Evolutionary conservation across 2,888 invertebrate species (phyloP).

Genomic region (Pelosia muscerda): DNA sequence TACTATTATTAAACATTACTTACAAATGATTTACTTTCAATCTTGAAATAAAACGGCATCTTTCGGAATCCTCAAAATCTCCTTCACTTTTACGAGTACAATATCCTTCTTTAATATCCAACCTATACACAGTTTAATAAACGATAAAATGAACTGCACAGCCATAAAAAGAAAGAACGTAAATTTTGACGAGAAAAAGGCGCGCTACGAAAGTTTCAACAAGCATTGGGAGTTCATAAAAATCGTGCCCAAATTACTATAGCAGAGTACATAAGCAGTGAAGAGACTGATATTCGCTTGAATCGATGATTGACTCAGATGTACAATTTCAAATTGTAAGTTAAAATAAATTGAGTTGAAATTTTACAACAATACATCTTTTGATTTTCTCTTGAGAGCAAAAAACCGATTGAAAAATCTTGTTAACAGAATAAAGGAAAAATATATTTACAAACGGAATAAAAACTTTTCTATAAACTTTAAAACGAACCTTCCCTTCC

Average conservation of each 20-base stretch:
- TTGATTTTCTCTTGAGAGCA: not conserved
- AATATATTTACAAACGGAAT: not conserved
- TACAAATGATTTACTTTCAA: slow-evolving; percentile 45
- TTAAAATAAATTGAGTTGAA: not conserved
- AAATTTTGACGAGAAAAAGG: slow-evolving; percentile 72
- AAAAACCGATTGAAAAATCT: not conserved
- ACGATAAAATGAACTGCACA: slow-evolving; percentile 74
- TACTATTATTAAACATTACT: slow-evolving; percentile 45
- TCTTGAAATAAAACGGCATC: slow-evolving; percentile 44
- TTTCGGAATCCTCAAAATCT: slow-evolving; percentile 34
- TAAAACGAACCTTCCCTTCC: slow-evolving; percentile 40
- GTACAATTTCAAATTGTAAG: not conserved
- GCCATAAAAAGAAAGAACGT: slow-evolving; percentile 67
- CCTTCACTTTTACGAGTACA: slow-evolving; percentile 49
- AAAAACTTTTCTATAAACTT: slow-evolving; percentile 30
- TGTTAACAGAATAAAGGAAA: not conserved
- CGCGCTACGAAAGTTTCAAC: slow-evolving; percentile 59
- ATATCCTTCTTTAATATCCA: slow-evolving; percentile 60
- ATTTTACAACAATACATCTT: not conserved
- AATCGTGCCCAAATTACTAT: slow-evolving; percentile 80
- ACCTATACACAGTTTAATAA: slow-evolving; percentile 75
- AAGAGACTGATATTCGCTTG: not conserved
- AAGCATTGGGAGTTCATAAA: slow-evolving; percentile 80
- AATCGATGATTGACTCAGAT: not conserved
- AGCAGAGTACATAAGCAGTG: slow-evolving; percentile 69